phyloP scores from a whole-genome alignment of 2,113 vertebrate species.

The Myocastor coypus region DNA sequence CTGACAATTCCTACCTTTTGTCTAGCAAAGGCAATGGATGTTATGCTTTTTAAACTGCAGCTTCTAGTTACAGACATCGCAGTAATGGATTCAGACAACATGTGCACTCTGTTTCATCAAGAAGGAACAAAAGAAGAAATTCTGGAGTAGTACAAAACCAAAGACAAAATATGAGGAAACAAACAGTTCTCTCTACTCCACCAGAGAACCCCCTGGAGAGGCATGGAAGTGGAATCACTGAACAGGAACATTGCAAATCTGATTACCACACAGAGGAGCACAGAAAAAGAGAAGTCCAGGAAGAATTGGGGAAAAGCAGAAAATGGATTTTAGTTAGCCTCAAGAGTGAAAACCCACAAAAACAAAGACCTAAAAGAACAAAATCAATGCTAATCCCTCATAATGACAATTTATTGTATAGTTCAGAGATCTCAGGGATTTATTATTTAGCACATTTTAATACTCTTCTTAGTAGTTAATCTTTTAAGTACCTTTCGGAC shows the following conservation, averaged over 20 bases:
- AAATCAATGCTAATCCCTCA: neutral
- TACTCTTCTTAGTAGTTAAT: neutral
- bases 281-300: neutral
- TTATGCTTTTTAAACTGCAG: neutral
- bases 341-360: neutral
- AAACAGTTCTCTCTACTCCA: neutral
- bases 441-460: slow-evolving; percentile 19
- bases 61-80: neutral
- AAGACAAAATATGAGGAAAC: neutral
- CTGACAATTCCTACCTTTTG: neutral
- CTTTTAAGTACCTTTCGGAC: neutral
- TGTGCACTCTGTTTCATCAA: neutral
- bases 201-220: neutral
- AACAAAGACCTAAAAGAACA: neutral
- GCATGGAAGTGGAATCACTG: neutral
- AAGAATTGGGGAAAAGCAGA: neutral
- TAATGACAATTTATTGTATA: neutral
- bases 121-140: neutral
- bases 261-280: neutral
- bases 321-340: neutral
- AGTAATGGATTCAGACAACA: neutral
- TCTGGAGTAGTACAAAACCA: neutral
- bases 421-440: neutral
- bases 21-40: neutral
- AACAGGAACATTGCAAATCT: neutral